phyloP scores from a whole-genome alignment of 2,888 invertebrate species.

The Norana najaformis region DNA sequence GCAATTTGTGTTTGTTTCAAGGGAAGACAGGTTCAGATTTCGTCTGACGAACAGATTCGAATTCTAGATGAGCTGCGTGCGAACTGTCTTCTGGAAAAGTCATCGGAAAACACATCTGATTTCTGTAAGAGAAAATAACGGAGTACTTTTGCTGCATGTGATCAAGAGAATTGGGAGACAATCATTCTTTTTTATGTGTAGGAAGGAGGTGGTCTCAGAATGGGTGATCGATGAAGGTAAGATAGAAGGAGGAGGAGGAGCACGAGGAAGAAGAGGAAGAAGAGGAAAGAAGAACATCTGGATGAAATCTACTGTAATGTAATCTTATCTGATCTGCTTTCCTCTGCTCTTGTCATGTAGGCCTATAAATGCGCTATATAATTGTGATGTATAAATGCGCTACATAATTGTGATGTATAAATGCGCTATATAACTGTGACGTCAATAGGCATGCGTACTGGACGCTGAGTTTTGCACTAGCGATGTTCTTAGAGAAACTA shows the following conservation, averaged over 20 bases:
- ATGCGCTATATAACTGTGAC: too few species aligned
- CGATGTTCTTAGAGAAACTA: too few species aligned
- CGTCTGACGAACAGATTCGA: background rate
- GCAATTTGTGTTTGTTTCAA: background rate
- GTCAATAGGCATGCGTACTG: too few species aligned
- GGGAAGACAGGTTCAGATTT: background rate
- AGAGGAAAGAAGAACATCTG: background rate
- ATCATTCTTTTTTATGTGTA: background rate
- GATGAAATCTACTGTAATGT: background rate
- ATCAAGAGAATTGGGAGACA: background rate
- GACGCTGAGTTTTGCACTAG: too few species aligned
- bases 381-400: too few species aligned
- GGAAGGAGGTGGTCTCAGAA: background rate
- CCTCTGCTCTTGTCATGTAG: background rate
- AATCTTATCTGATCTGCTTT: background rate
- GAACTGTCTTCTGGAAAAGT: background rate
- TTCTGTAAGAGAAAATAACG: background rate
- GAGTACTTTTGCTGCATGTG: background rate
- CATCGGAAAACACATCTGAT: background rate
- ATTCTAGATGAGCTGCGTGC: background rate
- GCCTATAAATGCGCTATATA: too few species aligned
- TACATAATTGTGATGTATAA: too few species aligned
- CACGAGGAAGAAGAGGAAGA: background rate
- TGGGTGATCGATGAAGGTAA: too few species aligned
- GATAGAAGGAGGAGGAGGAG: background rate